Conservation (phyloP, 2,888 invertebrate species). For the Folsomia candida region DNA sequence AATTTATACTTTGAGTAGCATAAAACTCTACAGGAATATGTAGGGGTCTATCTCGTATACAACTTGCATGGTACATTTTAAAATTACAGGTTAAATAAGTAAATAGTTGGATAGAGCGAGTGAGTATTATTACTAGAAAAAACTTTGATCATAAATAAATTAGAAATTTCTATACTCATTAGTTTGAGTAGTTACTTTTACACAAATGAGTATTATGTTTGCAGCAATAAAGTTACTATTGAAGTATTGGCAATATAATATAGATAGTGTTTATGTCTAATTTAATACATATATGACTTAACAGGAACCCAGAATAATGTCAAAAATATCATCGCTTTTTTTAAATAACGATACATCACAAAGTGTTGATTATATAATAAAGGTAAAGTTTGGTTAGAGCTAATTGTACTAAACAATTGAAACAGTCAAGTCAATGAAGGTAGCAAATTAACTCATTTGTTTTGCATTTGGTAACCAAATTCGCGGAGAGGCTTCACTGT, state of each 20-base stretch:
- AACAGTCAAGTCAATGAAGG: background rate
- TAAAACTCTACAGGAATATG: too few relatives aligned
- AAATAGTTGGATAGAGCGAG: too few relatives aligned
- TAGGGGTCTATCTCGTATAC: too few relatives aligned
- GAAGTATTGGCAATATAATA: background rate
- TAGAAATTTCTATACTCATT: too few relatives aligned
- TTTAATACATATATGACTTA: too few relatives aligned
- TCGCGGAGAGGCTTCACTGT: slow-evolving; percentile 38
- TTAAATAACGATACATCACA: background rate
- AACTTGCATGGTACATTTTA: too few relatives aligned
- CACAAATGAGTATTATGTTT: background rate
- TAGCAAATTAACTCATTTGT: too few relatives aligned
- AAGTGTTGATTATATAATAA: background rate
- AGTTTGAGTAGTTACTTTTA: background rate
- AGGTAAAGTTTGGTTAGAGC: background rate
- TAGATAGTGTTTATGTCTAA: background rate
- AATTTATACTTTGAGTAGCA: too few relatives aligned
- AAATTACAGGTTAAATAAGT: too few relatives aligned
- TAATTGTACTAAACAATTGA: background rate
- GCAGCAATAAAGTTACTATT: background rate
- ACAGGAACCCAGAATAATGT: background rate
- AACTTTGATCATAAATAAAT: too few relatives aligned
- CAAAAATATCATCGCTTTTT: background rate
- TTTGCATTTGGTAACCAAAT: too few relatives aligned
- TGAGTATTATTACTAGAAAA: too few relatives aligned